Evolutionary conservation across 2,113 vertebrate genomes (phyloP), one percentile per base, ranked within the genome.

Genomic region (Passer domesticus): DNA sequence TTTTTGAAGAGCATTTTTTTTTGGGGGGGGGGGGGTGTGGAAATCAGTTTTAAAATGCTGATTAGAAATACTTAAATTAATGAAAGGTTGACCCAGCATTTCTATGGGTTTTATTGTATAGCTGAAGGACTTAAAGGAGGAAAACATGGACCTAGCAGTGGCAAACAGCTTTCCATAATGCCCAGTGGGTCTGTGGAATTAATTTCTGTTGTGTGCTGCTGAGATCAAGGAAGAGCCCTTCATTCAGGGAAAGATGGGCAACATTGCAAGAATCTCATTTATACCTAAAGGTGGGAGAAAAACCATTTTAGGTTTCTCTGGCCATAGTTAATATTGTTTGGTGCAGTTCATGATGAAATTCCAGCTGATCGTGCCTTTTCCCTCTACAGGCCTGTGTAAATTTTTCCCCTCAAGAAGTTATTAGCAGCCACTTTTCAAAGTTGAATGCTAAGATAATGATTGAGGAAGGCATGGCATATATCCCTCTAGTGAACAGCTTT

Each of bases 11-110:
- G 2, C 4, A 0, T 19, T 69, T 79, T 4, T 5, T 43, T 55
- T 31, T 55, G 1, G 5, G 9, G 11, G 6, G 15, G 15, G 17
- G 6, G 10, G 3, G 1, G 5, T 5, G 4, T 3, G 2, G 2
- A 1, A 13, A 50, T 24, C 25, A 12, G 4, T 67, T 78, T 55
- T 58, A 66, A 43, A 46, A 94, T 74, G 47, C 43, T 28, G 4
- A 39, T 68, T 49, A 53, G 14, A 85, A 86, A 68, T 64, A 31
- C 0, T 16, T 68, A 30, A 55, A 43, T 69, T n/a, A 50, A 30
- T 56, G 35, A 60, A 41, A 66, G 59, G 13, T 37, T 50, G 44
- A n/a, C 7, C 10, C 14, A 41, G 43, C 11, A 23, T 60, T 72
- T 75, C 41, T 50, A 0, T 62, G 19, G 5, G 23, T 82, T 67